Percentiles rank a stretch among this genome's conserved stretches.
These are phyloP conservation scores for Shinisaurus crocodilurus DNA, from an alignment of 2,113 vertebrate species.

Conservation along the genomic window DNA sequence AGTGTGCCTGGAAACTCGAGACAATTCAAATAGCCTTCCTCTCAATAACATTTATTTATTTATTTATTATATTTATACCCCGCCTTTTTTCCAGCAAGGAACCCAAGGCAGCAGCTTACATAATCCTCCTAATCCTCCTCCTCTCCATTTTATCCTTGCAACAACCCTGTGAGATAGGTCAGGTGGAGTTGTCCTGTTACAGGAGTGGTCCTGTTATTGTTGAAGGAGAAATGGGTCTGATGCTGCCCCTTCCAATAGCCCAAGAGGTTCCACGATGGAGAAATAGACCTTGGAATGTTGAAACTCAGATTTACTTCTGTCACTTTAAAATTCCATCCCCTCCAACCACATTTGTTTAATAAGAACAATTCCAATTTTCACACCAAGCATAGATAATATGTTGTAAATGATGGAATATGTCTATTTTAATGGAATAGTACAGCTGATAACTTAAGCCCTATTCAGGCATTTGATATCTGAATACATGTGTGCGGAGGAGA, in stretches of 20 bases:
- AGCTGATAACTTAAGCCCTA: too few species aligned
- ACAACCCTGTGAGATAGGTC: too few species aligned
- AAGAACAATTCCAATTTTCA: neutral
- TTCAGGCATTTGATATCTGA: too few species aligned
- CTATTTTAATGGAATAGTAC: neutral
- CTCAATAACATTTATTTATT: conserved; percentile 1
- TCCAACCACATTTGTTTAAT: neutral
- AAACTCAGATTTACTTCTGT: neutral
- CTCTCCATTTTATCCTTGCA: too few species aligned
- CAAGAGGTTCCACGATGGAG: neutral
- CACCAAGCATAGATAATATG: neutral
- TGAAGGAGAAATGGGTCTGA: neutral
- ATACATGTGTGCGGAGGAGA: too few species aligned
- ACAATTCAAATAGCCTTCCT: neutral
- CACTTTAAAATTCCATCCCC: neutral
- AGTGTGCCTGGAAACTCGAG: neutral
- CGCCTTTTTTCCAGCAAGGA: too few species aligned
- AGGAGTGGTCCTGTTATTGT: too few species aligned
- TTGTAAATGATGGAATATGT: neutral
- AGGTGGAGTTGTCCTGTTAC: too few species aligned
- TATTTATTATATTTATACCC: too few species aligned
- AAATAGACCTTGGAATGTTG: neutral
- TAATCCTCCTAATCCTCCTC: too few species aligned
- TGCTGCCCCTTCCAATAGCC: neutral
- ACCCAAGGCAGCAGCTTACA: too few species aligned